phyloP scores from a whole-genome alignment of 2,797 vertebrate species.

The Apodemus agrarius region DNA sequence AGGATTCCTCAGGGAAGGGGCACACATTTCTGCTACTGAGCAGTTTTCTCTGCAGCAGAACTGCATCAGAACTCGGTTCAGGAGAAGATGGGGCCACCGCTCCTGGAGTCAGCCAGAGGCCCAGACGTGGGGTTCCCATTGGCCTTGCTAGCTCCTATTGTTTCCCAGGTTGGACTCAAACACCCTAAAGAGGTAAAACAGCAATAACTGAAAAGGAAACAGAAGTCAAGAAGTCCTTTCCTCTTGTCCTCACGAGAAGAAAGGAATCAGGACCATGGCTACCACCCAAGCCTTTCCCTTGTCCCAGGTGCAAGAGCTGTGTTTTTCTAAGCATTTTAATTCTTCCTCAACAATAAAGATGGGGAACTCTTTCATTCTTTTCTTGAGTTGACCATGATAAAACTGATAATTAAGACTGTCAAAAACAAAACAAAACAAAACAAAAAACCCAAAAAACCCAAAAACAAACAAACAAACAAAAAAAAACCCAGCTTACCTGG shows the following conservation, averaged over 20 bases:
- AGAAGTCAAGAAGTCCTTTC: background rate
- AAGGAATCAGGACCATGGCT: background rate
- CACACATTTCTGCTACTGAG: background rate
- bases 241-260: background rate
- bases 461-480: no score
- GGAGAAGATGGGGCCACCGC: background rate
- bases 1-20: background rate
- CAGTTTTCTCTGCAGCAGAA: background rate
- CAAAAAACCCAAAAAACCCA: background rate
- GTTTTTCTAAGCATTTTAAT: background rate
- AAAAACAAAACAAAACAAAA: background rate
- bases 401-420: background rate
- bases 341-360: background rate
- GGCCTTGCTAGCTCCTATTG: background rate
- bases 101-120: background rate
- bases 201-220: constrained; percentile 27
- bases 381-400: constrained; percentile 2
- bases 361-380: background rate
- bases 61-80: background rate
- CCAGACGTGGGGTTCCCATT: background rate
- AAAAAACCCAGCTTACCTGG: no score
- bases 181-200: constrained; percentile 11
- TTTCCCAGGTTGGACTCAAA: constrained; percentile 1
- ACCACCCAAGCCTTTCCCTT: background rate
- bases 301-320: background rate